phyloP scores from a whole-genome alignment of 1,140 invertebrate species.

The Drosophila yakuba region DNA sequence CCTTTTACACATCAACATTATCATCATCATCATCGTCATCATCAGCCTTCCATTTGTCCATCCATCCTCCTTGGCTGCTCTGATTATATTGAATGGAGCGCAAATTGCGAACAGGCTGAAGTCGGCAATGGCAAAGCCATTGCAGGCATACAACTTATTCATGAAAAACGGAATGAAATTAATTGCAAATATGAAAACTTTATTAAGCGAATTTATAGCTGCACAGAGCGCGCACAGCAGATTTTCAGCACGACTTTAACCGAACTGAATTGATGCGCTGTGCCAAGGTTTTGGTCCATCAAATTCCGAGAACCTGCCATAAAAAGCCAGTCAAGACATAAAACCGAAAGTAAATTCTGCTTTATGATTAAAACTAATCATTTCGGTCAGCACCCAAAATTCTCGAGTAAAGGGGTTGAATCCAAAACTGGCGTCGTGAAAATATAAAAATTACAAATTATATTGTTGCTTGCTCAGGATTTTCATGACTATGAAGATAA shows the following conservation, averaged over 20 bases:
- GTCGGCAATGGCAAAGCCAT: conserved; percentile 38
- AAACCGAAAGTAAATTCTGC: conserved; percentile 40
- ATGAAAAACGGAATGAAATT: conserved; percentile 75
- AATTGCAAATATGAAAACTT: conserved; percentile 77
- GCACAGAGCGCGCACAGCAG: conserved; percentile 10
- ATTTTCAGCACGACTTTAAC: conserved; percentile 13
- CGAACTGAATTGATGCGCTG: neutral
- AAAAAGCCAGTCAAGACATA: conserved; percentile 31
- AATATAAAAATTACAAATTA: conserved; percentile 41
- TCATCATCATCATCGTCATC: neutral
- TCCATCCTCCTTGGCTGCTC: conserved; percentile 35
- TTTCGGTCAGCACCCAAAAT: conserved; percentile 14
- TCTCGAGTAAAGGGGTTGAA: conserved; percentile 13
- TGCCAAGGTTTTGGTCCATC: conserved; percentile 21
- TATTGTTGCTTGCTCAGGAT: conserved; percentile 11
- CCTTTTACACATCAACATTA: neutral
- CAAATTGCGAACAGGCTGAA: conserved; percentile 63
- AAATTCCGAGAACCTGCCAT: conserved; percentile 15
- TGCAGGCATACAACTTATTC: conserved; percentile 62
- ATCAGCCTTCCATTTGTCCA: conserved; percentile 17
- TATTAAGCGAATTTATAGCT: conserved; percentile 73
- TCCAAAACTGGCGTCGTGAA: conserved; percentile 1
- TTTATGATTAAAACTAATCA: conserved; percentile 66
- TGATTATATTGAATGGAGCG: conserved; percentile 72
- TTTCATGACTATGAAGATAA: conserved; percentile 37